Evolutionary conservation across 2,888 invertebrate species (phyloP), one percentile per base, ranked within the genome.

Genomic region (Carpatolechia fugitivella): DNA sequence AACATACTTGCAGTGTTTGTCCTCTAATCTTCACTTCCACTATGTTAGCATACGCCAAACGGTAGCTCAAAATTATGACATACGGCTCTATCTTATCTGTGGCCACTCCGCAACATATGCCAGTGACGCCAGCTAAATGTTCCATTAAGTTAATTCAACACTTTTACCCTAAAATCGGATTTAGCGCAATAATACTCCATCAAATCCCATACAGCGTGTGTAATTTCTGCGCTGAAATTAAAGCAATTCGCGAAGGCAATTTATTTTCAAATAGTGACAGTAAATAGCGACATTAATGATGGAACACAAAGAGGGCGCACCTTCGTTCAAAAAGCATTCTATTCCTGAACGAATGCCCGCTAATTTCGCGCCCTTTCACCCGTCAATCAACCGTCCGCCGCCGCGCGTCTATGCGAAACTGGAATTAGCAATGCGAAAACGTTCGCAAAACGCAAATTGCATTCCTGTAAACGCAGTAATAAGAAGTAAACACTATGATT

Each of bases 31-130:
- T 72, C 69, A 68, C 79, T 72, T 81, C 79, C 81, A 78, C 70
- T 68, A 80, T 85, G 85, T 82, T 76, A 66, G 74, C 78, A 73
- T 74, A 85, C 79, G 80, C 81, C 82, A 82, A 86, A 90, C 90
- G 85, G 90, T 89, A 88, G 89, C 85, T 76, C 63, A 74, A 72
- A 78, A 80, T 79, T 80, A 84, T 84, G 86, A 89, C 90, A 90
- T 87, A 87, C 82, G 86, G 86, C 75, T 85, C 81, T 89, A 89
- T 89, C 90, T 90, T 89, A 90, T 90, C 90, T 81, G 64, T 78
- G 78, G 64, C 80, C 85, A 89, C 89, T 89, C 79, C 72, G 76
- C 77, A 79, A 79, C 89, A 88, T 87, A 89, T 90, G 90, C 80
- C 81, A 72, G 76, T 68, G 60, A 70, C 76, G 74, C 67, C 75